A percentile compares a stretch with the other conserved stretches of the same genome.
These are phyloP conservation scores for Yponomeuta plumbellus DNA, from an alignment of 2,888 invertebrate species.

Conservation along the genomic window DNA sequence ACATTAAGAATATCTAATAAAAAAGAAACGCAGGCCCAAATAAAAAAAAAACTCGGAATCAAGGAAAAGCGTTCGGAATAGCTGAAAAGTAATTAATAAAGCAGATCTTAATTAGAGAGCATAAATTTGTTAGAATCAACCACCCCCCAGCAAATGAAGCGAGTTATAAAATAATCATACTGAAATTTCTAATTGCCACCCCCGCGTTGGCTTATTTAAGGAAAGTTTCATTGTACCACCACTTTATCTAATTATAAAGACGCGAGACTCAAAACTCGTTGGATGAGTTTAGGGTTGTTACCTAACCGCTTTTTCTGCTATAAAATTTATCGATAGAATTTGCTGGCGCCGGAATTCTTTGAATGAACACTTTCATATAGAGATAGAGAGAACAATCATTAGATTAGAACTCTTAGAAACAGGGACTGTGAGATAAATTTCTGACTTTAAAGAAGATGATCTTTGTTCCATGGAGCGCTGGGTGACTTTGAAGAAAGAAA, in stretches of 20 bases:
- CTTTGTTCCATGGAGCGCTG: too few relatives aligned
- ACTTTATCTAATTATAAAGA: slow-evolving; percentile 73
- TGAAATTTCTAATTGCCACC: slow-evolving; percentile 65
- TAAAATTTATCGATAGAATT: not conserved
- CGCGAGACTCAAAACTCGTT: slow-evolving; percentile 43
- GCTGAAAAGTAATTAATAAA: slow-evolving; percentile 55
- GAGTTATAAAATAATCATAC: slow-evolving; percentile 65
- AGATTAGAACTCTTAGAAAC: too few relatives aligned
- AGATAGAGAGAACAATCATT: too few relatives aligned
- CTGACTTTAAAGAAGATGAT: too few relatives aligned
- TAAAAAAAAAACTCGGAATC: slow-evolving; percentile 2
- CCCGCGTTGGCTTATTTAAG: slow-evolving; percentile 69
- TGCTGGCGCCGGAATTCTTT: too few relatives aligned
- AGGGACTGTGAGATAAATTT: too few relatives aligned
- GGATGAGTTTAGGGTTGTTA: slow-evolving; percentile 18
- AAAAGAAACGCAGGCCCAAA: not conserved
- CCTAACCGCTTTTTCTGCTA: not conserved
- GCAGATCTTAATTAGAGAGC: slow-evolving; percentile 53
- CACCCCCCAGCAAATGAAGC: slow-evolving; percentile 29
- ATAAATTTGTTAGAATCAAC: slow-evolving; percentile 50
- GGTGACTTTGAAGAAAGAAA: too few relatives aligned
- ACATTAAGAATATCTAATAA: not conserved
- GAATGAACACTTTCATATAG: too few relatives aligned
- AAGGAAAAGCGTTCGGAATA: slow-evolving; percentile 3
- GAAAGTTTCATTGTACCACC: slow-evolving; percentile 69